Evolutionary conservation across 92 coral and sea anemone genomes (phyloP), one percentile per base, ranked within the genome.

Genomic region (Porites cylindrica): DNA sequence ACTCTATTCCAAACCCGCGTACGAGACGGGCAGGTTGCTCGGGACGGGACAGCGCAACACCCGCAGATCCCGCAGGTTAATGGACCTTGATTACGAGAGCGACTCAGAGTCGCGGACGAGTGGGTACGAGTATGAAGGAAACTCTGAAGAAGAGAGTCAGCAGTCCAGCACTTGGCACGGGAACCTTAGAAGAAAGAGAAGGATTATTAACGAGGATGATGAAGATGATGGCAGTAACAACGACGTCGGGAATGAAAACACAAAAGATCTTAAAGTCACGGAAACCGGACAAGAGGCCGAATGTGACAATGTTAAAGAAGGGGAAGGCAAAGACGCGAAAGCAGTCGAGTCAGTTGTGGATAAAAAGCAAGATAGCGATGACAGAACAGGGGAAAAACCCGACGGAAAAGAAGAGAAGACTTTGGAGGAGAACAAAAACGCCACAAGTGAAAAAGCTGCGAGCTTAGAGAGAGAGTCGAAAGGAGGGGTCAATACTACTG

Each of bases 31-130:
- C 12, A 82, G 86, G n/a, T 20, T 74, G 1, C 75, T 79, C 52
- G 73, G 24, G 43, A 32, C 24, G 17, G 54, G 60, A 19, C 67
- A 54, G 26, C 86, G 24, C 51, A 81, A 56, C 38, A 53, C 90
- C 68, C 95, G 99, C 17, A 85, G 91, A 16, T 94, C 98, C 51
- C 96, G 98, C 26, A 93, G 99, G 61, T 91, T 95, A 17, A 85
- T 90, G 79, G 93, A 91, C 88, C 87, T 94, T 66, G 95, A 94
- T 71, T 90, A 90, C 43, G 92, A 84, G 6, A 96, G 99, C 66
- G 99, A 95, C 70, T 81, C 94, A 53, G 99, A 96, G 66, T 96
- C 99, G 58, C 85, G 92, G 86, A 70, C 87, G 58, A 95, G 98
- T 70, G 96, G 94, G 9, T 89, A 83, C 86, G 95, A 85, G 29